Evolutionary conservation across 2,888 invertebrate species (phyloP), one percentile per base, ranked within the genome.

Genomic region (Dorcus parallelipipedus): DNA sequence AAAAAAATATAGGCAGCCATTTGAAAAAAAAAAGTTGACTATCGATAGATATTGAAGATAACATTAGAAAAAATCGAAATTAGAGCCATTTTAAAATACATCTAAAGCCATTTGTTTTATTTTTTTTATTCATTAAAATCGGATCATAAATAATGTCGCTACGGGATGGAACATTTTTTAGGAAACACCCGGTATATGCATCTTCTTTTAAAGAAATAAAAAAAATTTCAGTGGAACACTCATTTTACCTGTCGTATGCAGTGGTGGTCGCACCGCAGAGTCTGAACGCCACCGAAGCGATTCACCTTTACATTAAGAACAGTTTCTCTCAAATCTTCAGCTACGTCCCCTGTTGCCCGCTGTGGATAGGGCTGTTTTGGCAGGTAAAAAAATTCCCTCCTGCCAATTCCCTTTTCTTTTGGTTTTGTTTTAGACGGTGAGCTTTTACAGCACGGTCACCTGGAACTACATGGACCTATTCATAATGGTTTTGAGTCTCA

Each of bases 391-490:
- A 38, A 51, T 23, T 14, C 23, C 26, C 7, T 33, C 6, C 5
- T 5, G 1, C 26, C 26, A 5, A 33, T 26, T 26, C 26, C 6
- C 26, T 6, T 33, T 6, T 33, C 26, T 7, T 6, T 33, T 33
- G 3, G 3, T 17, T 17, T 26, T 26, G 7, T 47, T 49, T 9
- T 56, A 56, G 56, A 38, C 43, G 23, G 38, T 56, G 14, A 56
- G 50, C 40, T 9, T 56, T n/a, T 56, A 52, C 14, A 56, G 56
- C 38, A 56, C 56, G n/a, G 51, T 56, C 26, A 47, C 52, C 10
- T 56, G 56, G 56, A 56, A 56, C 17, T 56, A 52, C 51, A 56
- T 56, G 56, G 56, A 56, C 42, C 45, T 52, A 33, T 56, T 56
- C 26, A 52, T 56, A 7, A 52, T 56, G 51, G 38, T 52, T 39